Evolutionary conservation across 1,140 invertebrate species (phyloP).

Genomic region (Pachypeltis micranthus): DNA sequence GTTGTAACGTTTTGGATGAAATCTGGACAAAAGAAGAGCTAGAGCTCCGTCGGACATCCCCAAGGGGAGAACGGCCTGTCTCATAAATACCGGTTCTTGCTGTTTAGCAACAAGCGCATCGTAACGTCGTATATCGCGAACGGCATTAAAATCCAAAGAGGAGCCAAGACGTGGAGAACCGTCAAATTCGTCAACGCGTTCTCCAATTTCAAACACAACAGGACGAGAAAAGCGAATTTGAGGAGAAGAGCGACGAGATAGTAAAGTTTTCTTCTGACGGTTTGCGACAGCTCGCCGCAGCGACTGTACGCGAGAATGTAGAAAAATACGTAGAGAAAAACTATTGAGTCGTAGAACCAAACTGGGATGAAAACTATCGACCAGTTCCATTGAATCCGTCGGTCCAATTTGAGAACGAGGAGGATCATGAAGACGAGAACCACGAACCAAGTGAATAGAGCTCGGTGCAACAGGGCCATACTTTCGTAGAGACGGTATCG

Average conservation of each 20-base stretch:
- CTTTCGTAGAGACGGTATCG: no score
- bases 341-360: slow-evolving; percentile 77
- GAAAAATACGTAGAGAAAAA: slow-evolving; percentile 71
- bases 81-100: neutral
- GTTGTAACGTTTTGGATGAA: no score
- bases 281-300: slow-evolving; percentile 38
- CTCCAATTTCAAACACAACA: neutral
- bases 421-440: slow-evolving; percentile 73
- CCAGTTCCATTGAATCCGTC: slow-evolving; percentile 83
- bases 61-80: neutral
- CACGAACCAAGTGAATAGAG: slow-evolving; percentile 82
- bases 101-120: neutral
- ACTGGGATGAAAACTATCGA: slow-evolving; percentile 85
- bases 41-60: neutral
- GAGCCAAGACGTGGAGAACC: neutral
- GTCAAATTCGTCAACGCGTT: neutral
- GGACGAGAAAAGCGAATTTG: neutral
- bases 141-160: neutral
- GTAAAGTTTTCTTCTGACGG: neutral
- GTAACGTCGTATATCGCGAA: neutral
- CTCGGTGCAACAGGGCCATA: slow-evolving; percentile 78
- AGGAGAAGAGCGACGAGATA: neutral
- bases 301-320: slow-evolving; percentile 72
- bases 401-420: slow-evolving; percentile 67
- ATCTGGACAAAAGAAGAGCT: no score